Conservation (phyloP, 2,797 vertebrate genomes). For the Anguilla megastoma region DNA sequence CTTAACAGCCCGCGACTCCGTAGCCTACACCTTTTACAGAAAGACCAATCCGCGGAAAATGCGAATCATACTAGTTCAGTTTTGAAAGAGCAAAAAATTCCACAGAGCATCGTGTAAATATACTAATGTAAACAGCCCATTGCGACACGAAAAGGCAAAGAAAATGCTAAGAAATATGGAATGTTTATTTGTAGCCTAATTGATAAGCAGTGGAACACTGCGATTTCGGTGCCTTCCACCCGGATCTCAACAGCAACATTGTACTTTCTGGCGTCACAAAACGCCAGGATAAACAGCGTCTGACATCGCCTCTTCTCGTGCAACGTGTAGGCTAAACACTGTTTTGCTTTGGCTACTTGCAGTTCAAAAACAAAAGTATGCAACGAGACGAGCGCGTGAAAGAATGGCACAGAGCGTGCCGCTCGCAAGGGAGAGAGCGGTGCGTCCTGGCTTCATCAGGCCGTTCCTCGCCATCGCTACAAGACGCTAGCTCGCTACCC, state of each 20-base stretch:
- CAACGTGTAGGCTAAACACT: not conserved
- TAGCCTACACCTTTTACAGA: not conserved
- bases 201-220: not conserved
- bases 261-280: not conserved
- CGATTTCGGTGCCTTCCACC: not conserved
- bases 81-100: not conserved
- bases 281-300: not conserved
- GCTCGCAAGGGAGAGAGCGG: conserved; percentile 30
- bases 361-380: not conserved
- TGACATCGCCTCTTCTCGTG: not conserved
- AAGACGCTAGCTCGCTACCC: not conserved
- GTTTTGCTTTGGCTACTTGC: not conserved
- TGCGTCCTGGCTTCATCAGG: conserved; percentile 38
- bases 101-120: not conserved
- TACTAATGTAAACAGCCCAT: not conserved
- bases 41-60: not conserved
- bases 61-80: not conserved
- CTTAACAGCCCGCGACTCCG: not conserved
- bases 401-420: conserved; percentile 25
- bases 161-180: not conserved
- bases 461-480: conserved; percentile 21
- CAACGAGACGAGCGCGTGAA: not conserved
- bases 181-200: not conserved
- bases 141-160: not conserved
- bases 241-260: not conserved